These are phyloP conservation scores for Mantis religiosa DNA, from an alignment of 2,888 invertebrate genomes.

Conservation along the genomic window DNA sequence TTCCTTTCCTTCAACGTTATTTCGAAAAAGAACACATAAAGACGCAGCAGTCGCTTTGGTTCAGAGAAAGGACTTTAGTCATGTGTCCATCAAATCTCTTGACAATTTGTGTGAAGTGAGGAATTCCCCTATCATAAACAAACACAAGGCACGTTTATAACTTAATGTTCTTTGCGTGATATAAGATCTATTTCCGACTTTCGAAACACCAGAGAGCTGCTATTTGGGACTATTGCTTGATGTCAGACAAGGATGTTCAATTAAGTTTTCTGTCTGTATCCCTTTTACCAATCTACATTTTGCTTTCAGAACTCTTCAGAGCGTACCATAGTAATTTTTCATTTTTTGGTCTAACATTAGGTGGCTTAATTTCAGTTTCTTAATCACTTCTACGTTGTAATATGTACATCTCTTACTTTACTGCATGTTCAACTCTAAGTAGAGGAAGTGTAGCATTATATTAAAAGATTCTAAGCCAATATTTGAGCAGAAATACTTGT, in stretches of 20 bases:
- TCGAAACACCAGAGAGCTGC: not conserved
- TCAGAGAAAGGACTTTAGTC: not conserved
- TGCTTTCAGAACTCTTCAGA: no score
- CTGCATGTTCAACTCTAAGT: no score
- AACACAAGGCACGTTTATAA: not conserved
- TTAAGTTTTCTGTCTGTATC: not conserved
- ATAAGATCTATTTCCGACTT: not conserved
- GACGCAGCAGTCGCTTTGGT: not conserved
- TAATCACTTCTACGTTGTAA: no score
- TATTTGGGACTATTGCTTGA: not conserved
- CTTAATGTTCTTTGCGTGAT: not conserved
- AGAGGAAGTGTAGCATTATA: no score
- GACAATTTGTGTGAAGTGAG: not conserved
- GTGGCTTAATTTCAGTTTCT: no score
- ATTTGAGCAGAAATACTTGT: no score
- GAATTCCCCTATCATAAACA: not conserved
- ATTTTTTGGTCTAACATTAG: no score
- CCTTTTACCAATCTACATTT: no score
- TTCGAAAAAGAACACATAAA: not conserved
- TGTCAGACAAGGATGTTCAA: not conserved
- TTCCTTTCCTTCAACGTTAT: not conserved
- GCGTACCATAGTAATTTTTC: no score
- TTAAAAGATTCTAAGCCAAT: no score
- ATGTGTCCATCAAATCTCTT: not conserved
- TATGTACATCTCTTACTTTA: no score